These are phyloP conservation scores for Charanyca ferruginea DNA, from an alignment of 2,888 invertebrate species.

Conservation along the genomic window DNA sequence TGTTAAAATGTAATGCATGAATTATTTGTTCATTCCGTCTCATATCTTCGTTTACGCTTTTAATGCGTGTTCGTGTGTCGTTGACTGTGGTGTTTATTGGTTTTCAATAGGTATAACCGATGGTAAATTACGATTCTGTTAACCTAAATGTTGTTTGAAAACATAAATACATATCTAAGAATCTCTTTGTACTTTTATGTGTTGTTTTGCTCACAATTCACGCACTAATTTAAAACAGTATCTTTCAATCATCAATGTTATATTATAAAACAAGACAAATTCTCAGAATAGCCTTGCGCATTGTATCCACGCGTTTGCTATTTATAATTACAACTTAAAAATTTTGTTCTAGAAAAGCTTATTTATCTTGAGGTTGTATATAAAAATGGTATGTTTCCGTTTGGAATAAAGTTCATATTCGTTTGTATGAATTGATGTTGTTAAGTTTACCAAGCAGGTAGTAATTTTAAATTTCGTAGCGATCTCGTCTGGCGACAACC, in stretches of 20 bases:
- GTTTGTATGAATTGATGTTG: constrained; percentile 67
- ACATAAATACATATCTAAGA: constrained; percentile 77
- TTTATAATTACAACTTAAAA: constrained; percentile 88
- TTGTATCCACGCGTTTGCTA: constrained; percentile 89
- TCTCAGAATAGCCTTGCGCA: constrained; percentile 87
- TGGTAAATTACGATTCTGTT: constrained; percentile 78
- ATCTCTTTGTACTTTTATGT: constrained; percentile 79
- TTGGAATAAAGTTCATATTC: constrained; percentile 77
- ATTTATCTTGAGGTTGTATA: constrained; percentile 63
- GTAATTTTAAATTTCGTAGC: constrained; percentile 85
- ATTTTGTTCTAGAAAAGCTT: constrained; percentile 72
- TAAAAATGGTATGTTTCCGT: constrained; percentile 66
- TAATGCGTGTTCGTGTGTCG: constrained; percentile 60
- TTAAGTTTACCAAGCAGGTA: constrained; percentile 82
- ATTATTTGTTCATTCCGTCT: constrained; percentile 57
- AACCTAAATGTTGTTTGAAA: constrained; percentile 79
- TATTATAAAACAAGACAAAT: constrained; percentile 85
- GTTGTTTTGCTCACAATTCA: constrained; percentile 77
- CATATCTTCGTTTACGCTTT: constrained; percentile 58
- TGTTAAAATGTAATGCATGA: constrained; percentile 50
- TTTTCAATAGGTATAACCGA: constrained; percentile 75
- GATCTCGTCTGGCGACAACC: constrained; percentile 89
- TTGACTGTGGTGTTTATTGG: constrained; percentile 70
- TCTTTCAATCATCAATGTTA: constrained; percentile 81
- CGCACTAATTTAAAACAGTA: constrained; percentile 80